These are phyloP conservation scores for Sinotaia quadrata DNA, from an alignment of 2,888 invertebrate genomes.

Conservation along the genomic window DNA sequence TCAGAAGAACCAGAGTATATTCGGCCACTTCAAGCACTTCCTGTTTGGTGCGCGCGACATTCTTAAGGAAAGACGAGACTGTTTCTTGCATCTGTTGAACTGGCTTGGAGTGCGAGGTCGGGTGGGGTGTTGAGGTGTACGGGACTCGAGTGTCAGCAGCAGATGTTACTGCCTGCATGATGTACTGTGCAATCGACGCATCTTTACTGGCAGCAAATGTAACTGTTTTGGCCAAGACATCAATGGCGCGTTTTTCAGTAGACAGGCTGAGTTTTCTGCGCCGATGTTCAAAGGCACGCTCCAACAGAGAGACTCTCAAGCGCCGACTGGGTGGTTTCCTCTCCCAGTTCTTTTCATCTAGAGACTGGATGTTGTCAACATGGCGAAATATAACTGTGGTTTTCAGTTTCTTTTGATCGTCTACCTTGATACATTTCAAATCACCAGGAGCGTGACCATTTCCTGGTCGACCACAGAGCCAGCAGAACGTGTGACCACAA, in stretches of 20 bases:
- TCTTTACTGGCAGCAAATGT: conserved; percentile 11
- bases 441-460: neutral
- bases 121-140: neutral
- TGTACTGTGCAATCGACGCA: neutral
- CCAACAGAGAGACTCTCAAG: conserved; percentile 9
- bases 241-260: too few species aligned
- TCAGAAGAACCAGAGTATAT: conserved; percentile 28
- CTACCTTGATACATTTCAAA: neutral
- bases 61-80: conserved; percentile 11
- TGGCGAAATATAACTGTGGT: conserved; percentile 24
- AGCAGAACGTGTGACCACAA: conserved; percentile 35
- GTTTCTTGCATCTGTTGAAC: neutral
- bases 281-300: conserved; percentile 11
- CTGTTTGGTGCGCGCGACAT: conserved; percentile 1
- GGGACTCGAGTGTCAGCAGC: neutral
- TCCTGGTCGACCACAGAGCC: conserved; percentile 24
- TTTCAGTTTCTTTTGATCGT: conserved; percentile 12
- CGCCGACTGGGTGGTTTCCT: neutral
- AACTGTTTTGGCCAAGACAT: conserved; percentile 12
- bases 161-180: neutral
- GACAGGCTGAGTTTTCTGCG: neutral
- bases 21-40: conserved; percentile 33
- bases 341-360: neutral
- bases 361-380: neutral
- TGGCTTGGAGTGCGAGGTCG: neutral